Base-by-base conservation (phyloP, 2,888 invertebrate genomes). In the Salpingus planirostris region DNA sequence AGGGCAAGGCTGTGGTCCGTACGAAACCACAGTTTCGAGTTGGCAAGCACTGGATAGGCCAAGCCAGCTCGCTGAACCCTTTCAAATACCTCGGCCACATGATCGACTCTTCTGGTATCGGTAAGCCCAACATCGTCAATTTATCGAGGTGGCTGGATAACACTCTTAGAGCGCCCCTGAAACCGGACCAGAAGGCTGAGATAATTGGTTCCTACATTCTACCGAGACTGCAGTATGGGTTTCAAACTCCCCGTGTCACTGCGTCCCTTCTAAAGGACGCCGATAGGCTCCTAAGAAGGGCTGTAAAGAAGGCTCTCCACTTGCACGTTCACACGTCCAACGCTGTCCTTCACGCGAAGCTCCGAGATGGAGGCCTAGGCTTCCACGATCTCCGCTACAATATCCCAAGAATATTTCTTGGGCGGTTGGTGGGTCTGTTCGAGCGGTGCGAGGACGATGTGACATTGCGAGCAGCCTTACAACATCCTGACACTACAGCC, bases 161-260 rank as follows among this genome's bases (percentile, higher is more conserved):
- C 27, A 32, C 62, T 22, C 30, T 36, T 2, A 33, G 33, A 27
- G 54, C 59, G 0, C 58, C 61, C 0, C 44, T 65, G 1, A 64
- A 63, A 33, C 65, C 64, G 1, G 55, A 61, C 24, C 65, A 66
- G 40, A 52, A 60, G 31, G 21, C 61, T 1, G 35, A 42, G 10
- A 27, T 62, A 0, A 23, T 65, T 3, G 46, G 54, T 13, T 34
- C 35, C 2, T 46, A 55, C 36, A 35, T 66, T 1, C 32, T 66
- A 0, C 63, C 63, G 2, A 38, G 51, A 2, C 44, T 56, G 7
- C 31, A 51, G 7, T 60, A 65, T 40, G 45, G 50, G 1, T 33
- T 66, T 0, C 61, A 62, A 22, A 40, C 56, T 1, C 55, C 57
- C 0, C 36, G 37, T 1, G 24, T 46, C 0, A 47, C 49, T 0